phyloP scores from a whole-genome alignment of 1,140 invertebrate species.

The Cotesia vestalis region DNA sequence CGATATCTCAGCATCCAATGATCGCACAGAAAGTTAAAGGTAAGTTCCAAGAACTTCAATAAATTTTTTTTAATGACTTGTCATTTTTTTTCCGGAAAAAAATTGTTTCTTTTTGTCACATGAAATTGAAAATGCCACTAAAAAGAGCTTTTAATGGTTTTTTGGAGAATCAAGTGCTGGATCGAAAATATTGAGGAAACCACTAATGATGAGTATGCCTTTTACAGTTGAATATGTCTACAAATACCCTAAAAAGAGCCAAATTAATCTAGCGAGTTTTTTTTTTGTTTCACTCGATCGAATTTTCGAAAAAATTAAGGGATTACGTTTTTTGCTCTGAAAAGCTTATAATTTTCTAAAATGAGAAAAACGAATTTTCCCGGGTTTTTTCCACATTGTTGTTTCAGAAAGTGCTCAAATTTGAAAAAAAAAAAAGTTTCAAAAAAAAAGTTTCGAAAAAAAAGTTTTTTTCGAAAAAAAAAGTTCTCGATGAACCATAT shows the following conservation, averaged over 20 bases:
- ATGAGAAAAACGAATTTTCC: neutral
- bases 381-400: neutral
- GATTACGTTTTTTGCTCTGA: conserved; percentile 3
- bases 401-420: neutral
- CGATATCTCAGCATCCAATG: too few species aligned
- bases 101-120: neutral
- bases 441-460: too few species aligned
- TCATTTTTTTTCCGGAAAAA: neutral
- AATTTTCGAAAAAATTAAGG: neutral
- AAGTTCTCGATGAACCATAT: too few species aligned
- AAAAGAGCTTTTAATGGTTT: neutral
- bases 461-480: too few species aligned
- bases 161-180: neutral
- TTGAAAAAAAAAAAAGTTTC: conserved; percentile 14
- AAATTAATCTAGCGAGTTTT: neutral
- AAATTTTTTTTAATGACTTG: neutral
- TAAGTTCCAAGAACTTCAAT: neutral
- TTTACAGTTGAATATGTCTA: conserved; percentile 1
- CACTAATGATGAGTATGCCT: neutral
- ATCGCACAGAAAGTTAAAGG: neutral
- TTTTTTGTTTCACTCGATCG: conserved; percentile 14
- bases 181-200: neutral
- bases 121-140: neutral
- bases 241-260: neutral
- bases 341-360: neutral